Conservation (phyloP, 2,113 vertebrate genomes). For the Sminthopsis crassicaudata region DNA sequence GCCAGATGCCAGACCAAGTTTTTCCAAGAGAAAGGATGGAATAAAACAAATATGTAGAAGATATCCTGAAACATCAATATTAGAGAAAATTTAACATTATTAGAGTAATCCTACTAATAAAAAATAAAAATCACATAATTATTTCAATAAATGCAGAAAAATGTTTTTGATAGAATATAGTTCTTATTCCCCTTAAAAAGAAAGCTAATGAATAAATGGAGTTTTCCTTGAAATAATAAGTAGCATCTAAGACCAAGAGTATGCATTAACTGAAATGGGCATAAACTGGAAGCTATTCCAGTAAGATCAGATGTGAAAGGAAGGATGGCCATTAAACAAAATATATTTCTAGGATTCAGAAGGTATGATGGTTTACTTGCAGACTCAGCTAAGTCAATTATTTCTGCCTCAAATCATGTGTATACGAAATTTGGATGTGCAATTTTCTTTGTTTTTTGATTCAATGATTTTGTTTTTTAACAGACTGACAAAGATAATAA, state of each 20-base stretch:
- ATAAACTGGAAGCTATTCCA: neutral
- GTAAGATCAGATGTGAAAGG: neutral
- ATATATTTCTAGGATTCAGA: neutral
- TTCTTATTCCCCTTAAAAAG: neutral
- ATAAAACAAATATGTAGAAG: too few relatives aligned
- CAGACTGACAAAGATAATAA: neutral
- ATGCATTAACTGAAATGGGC: neutral
- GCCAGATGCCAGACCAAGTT: too few relatives aligned
- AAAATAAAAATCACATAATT: neutral
- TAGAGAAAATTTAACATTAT: neutral
- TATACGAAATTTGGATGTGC: neutral
- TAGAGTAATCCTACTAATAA: neutral
- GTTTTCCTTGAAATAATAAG: neutral
- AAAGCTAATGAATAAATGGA: neutral
- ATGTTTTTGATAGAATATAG: neutral
- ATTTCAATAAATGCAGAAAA: neutral
- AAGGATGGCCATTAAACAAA: neutral
- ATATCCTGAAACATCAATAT: neutral
- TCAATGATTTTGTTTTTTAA: neutral
- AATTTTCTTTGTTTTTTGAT: neutral
- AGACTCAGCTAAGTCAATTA: constrained; percentile 9
- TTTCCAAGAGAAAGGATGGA: too few relatives aligned
- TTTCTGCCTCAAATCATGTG: neutral
- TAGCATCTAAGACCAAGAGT: neutral
- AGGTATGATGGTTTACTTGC: neutral